Evolutionary conservation across 1,140 invertebrate genomes (phyloP), one percentile per base, ranked within the genome.

Genomic region (Dendrolimus punctatus): DNA sequence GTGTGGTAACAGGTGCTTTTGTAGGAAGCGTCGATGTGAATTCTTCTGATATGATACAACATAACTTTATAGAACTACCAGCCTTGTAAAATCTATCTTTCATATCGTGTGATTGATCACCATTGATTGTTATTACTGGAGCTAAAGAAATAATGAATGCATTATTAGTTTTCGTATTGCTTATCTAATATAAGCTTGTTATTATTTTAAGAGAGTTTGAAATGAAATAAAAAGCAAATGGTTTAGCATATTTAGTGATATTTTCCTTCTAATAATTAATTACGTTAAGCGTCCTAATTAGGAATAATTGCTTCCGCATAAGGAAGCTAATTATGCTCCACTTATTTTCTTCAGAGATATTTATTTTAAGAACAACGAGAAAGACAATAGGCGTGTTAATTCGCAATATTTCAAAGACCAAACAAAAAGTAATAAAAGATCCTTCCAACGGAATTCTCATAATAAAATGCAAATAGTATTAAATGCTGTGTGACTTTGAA

Each of bases 61-160:
- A 90, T 55, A 93, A 82, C 76, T 93, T 91, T 59, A 93, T 90
- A n/a, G 90, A 89, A 69, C 91, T 93, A 23, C 92, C 92, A 9
- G 90, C 90, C 80, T 92, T 93, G 83, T 93, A 93, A 78, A 92
- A 93, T 57, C 91, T 85, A 74, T 93, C 92, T 55, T 90, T 89
- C 46, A 92, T 88, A 67, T 89, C 90, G 56, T 92, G 88, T 43
- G 90, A 89, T 59, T 91, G 90, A 68, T 93, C 92, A 61, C 92
- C 92, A 41, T 92, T 89, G 66, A 93, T 91, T 57, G 87, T 88
- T 52, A 93, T 77, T 57, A 92, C 89, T 39, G 91, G 91, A 58
- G 92, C 92, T 85, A 76, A 2, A 51, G 54, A 78, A 80, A 60
- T 64, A 65, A 60, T 58, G 8, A 54, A 60, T 43, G 8, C 10